Evolutionary conservation across 35 echinoderm and acorn worm species (phyloP).

Genomic region (Hemicentrotus pulcherrimus): DNA sequence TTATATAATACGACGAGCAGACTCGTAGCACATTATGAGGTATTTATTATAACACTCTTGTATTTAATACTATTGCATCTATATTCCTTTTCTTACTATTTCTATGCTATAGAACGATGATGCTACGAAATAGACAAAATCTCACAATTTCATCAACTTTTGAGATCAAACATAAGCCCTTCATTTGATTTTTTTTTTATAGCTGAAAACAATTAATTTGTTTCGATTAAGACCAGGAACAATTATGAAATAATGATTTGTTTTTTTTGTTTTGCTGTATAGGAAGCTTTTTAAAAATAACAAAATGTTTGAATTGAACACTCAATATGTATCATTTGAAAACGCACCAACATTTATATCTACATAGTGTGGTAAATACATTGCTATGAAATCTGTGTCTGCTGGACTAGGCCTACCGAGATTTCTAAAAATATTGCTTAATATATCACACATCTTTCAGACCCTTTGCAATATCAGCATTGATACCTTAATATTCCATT

Average conservation of each 20-base stretch:
- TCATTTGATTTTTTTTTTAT: background rate
- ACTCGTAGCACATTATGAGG: background rate
- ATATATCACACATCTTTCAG: background rate
- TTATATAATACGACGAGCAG: background rate
- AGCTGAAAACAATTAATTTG: background rate
- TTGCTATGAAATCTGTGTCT: background rate
- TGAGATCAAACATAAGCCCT: background rate
- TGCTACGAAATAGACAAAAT: background rate
- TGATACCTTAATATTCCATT: background rate
- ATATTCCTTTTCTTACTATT: background rate
- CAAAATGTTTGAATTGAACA: background rate
- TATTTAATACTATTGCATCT: background rate
- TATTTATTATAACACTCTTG: slow-evolving; percentile 9
- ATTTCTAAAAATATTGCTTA: background rate
- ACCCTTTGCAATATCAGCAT: background rate
- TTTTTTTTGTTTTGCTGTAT: background rate
- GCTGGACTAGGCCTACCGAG: too few species aligned
- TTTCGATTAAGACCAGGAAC: background rate
- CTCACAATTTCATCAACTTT: background rate
- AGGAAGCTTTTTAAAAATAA: background rate
- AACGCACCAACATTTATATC: background rate
- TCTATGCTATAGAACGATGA: background rate
- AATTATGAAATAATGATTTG: background rate
- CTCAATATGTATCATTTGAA: background rate
- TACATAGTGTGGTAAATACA: background rate